phyloP scores from a whole-genome alignment of 2,888 invertebrate genomes.

The Agapetus fuscipes region DNA sequence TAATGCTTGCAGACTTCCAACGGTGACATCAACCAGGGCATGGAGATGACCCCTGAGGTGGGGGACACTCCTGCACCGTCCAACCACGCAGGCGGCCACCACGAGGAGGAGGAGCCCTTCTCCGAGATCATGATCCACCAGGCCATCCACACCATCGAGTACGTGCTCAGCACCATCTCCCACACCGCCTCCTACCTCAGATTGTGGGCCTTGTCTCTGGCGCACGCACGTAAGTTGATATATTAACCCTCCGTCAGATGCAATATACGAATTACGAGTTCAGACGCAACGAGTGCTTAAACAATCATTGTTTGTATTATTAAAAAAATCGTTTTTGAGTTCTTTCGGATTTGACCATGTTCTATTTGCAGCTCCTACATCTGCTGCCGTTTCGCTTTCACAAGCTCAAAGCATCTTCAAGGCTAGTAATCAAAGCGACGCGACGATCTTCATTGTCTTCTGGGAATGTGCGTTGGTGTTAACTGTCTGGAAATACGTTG shows the following conservation, averaged over 20 bases:
- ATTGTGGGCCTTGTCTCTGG: conserved; percentile 92
- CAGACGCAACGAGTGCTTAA: no score
- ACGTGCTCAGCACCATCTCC: conserved; percentile 89
- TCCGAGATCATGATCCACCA: conserved; percentile 89
- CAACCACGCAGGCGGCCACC: conserved; percentile 23
- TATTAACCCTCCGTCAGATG: no score
- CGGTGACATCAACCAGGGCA: conserved; percentile 57
- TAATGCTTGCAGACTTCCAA: conserved; percentile 30
- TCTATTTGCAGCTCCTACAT: no score
- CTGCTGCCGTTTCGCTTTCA: no score
- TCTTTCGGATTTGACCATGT: no score
- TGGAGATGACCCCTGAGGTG: conserved; percentile 52
- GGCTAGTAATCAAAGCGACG: no score
- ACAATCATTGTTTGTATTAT: not conserved
- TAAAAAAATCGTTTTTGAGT: conserved; percentile 1
- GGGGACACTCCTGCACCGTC: conserved; percentile 24
- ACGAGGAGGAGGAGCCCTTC: conserved; percentile 54
- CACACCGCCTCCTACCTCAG: conserved; percentile 96
- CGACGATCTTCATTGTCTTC: no score
- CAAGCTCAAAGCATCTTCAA: no score
- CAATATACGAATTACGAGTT: no score
- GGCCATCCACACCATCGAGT: conserved; percentile 94
- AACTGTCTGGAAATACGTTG: no score
- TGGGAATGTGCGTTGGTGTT: no score
- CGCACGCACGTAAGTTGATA: conserved; percentile 80